Percentiles rank a stretch among this genome's conserved stretches.
Evolutionary conservation across 1,140 invertebrate genomes (phyloP).

Genomic region (Zaprionus vittiger): DNA sequence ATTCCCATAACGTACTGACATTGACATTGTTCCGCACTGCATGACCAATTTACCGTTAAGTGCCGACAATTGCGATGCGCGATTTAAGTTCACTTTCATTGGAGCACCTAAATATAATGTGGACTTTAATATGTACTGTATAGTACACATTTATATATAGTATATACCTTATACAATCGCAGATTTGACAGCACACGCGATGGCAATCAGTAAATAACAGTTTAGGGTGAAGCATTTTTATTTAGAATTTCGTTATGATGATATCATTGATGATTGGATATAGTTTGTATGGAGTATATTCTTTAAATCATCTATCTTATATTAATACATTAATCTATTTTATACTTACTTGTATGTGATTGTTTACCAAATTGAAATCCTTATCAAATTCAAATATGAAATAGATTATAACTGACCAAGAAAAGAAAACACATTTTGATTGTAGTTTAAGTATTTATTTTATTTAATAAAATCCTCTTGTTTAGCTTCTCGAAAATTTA

Average conservation of each 20-base stretch:
- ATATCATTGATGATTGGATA: background rate
- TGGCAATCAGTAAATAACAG: background rate
- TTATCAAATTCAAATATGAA: too few relatives aligned
- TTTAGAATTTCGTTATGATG: background rate
- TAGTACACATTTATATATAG: background rate
- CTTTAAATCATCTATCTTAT: background rate
- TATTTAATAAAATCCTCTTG: slow-evolving; percentile 40
- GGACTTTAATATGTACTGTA: background rate
- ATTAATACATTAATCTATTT: too few relatives aligned
- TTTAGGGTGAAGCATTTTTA: background rate
- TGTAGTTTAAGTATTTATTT: slow-evolving; percentile 42
- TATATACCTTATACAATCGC: background rate
- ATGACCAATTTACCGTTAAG: slow-evolving; percentile 39
- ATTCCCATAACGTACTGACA: slow-evolving; percentile 19
- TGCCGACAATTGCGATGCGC: slow-evolving; percentile 14
- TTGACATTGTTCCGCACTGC: slow-evolving; percentile 35
- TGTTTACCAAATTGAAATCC: too few relatives aligned
- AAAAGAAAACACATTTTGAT: background rate
- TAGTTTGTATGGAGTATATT: background rate
- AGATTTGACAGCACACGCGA: background rate
- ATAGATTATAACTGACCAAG: background rate
- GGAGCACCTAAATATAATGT: background rate
- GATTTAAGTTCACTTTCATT: slow-evolving; percentile 15
- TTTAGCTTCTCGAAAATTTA: slow-evolving; percentile 36
- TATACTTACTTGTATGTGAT: too few relatives aligned